Evolutionary conservation across 1,140 invertebrate species (phyloP), one percentile per base, ranked within the genome.

Genomic region (Nixonia krombeini): DNA sequence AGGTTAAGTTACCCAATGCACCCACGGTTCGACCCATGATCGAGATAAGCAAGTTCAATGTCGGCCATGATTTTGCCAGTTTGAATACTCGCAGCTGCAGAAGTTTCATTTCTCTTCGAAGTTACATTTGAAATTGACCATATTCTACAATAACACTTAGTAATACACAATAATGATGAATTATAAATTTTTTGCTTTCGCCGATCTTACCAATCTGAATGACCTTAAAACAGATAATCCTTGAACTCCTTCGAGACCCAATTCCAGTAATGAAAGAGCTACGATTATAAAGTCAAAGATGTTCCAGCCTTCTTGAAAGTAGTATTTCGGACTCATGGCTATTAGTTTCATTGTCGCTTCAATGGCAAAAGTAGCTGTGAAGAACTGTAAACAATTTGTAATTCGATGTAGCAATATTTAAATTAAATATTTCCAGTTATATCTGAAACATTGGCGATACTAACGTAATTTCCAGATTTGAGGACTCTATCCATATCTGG

Each of bases 231-330:
- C 96, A 61, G 96, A 98, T 72, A 99, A 88, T 79, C 97, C 96
- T 86, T 95, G 93, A 66, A 98, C 94, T 61, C 94, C 94, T 86
- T 96, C 95, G 35, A 99, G 87, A 62, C 93, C 92, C 73, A 99
- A 88, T 85, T 99, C 97, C 66, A 98, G 85, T 51, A 99, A 87
- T 64, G 97, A 99, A 61, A 99, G 89, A 23, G 94, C 91, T 72
- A 99, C 97, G 84, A 99, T 99, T 74, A 99, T 94, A 82, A 98
- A 97, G 88, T 99, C 97, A 86, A 99, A 99, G 73, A 97, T 96
- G 83, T 99, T 99, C 96, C 96, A 99, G 49, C 96, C 95, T 85
- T 98, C 96, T 90, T 97, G 94, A 88, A 99, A 98, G 86, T 99
- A 99, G 86, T 89, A 95, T 76, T 97, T 95, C 45, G 96, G 96